phyloP scores from a whole-genome alignment of 2,888 invertebrate species.

The Perizoma affinitatum region DNA sequence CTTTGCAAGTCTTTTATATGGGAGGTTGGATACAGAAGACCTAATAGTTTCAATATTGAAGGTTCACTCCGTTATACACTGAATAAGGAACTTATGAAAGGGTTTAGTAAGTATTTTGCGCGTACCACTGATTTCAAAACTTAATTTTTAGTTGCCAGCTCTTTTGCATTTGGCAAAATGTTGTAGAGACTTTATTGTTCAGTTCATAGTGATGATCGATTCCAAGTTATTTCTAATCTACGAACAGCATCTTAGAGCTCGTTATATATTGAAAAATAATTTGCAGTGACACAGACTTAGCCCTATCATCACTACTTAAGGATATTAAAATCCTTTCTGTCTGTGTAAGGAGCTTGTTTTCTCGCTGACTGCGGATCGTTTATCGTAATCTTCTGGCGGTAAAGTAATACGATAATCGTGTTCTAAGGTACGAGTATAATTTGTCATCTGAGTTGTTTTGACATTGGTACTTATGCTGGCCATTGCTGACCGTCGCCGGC shows the following conservation, averaged over 20 bases:
- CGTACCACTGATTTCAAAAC: no score
- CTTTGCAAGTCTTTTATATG: constrained; percentile 82
- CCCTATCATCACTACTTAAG: constrained; percentile 80
- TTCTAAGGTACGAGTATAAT: no score
- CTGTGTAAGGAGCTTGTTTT: constrained; percentile 81
- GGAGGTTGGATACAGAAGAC: constrained; percentile 53
- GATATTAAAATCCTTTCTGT: constrained; percentile 82
- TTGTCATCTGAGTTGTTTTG: no score
- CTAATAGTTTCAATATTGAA: background rate
- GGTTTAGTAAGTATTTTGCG: no score
- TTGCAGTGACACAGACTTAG: constrained; percentile 10
- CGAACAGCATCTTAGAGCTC: no score
- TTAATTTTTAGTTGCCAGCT: no score
- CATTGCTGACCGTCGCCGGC: no score
- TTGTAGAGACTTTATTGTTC: no score
- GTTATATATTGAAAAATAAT: background rate
- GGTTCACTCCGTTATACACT: constrained; percentile 11
- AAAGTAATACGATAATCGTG: constrained; percentile 32
- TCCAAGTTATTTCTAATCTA: no score
- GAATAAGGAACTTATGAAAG: background rate
- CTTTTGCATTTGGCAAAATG: no score
- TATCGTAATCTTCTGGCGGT: constrained; percentile 62
- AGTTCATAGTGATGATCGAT: no score
- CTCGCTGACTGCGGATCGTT: constrained; percentile 65
- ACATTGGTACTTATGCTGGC: no score